Percentiles rank a stretch among this genome's conserved stretches.
Evolutionary conservation across 2,888 invertebrate species (phyloP).

Genomic region (Lasioglossum oenotherae): DNA sequence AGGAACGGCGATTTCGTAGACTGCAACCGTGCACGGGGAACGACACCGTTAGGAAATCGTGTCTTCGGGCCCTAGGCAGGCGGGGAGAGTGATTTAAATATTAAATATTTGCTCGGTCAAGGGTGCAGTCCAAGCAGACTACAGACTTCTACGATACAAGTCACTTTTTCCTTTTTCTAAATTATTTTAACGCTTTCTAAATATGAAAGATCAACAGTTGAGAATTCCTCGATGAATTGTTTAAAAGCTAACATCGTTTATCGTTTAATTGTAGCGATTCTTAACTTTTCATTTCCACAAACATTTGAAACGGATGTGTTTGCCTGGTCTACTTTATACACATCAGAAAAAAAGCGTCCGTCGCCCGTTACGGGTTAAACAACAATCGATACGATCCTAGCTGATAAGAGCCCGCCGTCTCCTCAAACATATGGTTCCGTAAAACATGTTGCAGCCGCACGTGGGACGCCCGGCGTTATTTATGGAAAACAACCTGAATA

Average conservation of each 20-base stretch:
- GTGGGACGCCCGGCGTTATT: not conserved
- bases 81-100: not conserved
- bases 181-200: not conserved
- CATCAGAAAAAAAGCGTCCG: not conserved
- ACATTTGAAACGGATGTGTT: not conserved
- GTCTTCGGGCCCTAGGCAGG: not conserved
- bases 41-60: not conserved
- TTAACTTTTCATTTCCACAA: not conserved
- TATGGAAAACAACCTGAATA: not conserved
- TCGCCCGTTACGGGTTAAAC: not conserved
- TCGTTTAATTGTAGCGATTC: too few relatives aligned
- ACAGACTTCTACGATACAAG: not conserved
- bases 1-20: not conserved
- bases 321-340: not conserved
- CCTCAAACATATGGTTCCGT: constrained; percentile 2
- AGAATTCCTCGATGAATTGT: too few relatives aligned
- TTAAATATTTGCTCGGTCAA: constrained; percentile 9
- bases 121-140: not conserved
- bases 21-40: not conserved
- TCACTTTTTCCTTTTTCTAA: not conserved
- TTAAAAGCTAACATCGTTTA: too few relatives aligned
- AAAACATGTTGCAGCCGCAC: not conserved
- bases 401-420: not conserved
- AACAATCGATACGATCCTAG: not conserved
- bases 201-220: too few relatives aligned